These are phyloP conservation scores for Laterallus jamaicensis DNA, from an alignment of 2,113 vertebrate genomes.

Conservation along the genomic window DNA sequence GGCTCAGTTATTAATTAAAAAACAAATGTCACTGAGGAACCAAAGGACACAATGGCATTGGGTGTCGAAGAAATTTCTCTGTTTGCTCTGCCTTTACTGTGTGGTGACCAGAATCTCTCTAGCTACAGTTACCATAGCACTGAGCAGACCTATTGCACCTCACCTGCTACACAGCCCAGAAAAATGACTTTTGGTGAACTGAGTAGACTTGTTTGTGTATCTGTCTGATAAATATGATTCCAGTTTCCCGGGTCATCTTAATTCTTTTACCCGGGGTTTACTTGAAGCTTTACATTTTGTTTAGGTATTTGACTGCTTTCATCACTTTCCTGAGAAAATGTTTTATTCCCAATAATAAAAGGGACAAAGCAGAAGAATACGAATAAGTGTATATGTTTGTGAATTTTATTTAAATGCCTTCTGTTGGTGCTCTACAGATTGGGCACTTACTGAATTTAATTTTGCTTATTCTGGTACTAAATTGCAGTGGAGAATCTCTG, in stretches of 20 bases:
- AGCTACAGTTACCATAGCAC: background rate
- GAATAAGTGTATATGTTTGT: rapidly evolving
- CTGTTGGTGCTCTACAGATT: background rate
- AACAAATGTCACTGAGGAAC: background rate
- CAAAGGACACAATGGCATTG: background rate
- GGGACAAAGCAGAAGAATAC: background rate
- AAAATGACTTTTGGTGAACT: background rate
- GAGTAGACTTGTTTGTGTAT: background rate
- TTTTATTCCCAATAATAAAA: background rate
- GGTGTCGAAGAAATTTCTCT: background rate
- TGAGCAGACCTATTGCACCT: background rate
- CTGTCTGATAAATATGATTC: background rate
- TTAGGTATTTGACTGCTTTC: background rate
- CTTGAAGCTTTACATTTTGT: background rate
- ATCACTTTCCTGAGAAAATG: background rate
- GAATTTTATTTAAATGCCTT: background rate
- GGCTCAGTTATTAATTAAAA: background rate
- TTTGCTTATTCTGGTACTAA: background rate
- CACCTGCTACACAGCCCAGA: rapidly evolving
- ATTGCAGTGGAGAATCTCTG: background rate
- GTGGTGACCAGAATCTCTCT: background rate
- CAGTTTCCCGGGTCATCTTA: background rate
- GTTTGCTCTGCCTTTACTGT: background rate
- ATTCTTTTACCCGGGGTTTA: background rate
- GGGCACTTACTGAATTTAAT: background rate